phyloP scores from a whole-genome alignment of 2,888 invertebrate species.

The Platerodrilus igneus region DNA sequence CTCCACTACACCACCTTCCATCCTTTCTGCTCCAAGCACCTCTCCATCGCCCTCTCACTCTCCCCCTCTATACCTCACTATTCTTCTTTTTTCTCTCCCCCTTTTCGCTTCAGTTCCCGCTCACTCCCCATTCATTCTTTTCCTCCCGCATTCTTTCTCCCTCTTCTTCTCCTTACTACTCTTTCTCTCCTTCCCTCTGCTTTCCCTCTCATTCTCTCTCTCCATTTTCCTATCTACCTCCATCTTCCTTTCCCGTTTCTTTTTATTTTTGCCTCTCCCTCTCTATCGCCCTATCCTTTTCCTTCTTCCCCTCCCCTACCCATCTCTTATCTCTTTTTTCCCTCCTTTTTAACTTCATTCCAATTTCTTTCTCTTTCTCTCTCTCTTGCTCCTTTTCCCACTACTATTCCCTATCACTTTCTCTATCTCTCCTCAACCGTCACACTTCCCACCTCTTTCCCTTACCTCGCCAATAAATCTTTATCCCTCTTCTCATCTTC shows the following conservation, averaged over 20 bases:
- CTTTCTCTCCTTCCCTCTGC: not conserved
- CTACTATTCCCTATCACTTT: not conserved
- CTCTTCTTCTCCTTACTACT: not conserved
- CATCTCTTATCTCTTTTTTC: not conserved
- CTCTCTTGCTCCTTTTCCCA: not conserved
- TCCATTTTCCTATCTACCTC: not conserved
- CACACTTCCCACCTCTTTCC: not conserved
- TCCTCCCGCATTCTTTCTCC: not conserved
- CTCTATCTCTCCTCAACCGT: not conserved
- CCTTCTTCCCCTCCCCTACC: not conserved
- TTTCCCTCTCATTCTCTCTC: not conserved
- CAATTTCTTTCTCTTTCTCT: not conserved
- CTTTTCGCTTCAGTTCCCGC: no score
- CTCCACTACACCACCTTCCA: no score
- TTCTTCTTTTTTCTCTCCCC: no score
- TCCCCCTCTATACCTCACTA: no score
- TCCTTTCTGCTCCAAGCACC: no score
- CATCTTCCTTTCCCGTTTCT: not conserved
- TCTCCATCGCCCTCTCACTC: no score
- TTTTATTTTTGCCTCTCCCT: not conserved
- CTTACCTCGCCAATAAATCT: not conserved
- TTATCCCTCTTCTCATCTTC: not conserved
- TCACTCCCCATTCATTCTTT: no score
- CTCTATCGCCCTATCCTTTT: not conserved
- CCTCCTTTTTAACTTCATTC: not conserved